These are phyloP conservation scores for Spinus olivaceus DNA, from an alignment of 2,797 vertebrate species.

Conservation along the genomic window DNA sequence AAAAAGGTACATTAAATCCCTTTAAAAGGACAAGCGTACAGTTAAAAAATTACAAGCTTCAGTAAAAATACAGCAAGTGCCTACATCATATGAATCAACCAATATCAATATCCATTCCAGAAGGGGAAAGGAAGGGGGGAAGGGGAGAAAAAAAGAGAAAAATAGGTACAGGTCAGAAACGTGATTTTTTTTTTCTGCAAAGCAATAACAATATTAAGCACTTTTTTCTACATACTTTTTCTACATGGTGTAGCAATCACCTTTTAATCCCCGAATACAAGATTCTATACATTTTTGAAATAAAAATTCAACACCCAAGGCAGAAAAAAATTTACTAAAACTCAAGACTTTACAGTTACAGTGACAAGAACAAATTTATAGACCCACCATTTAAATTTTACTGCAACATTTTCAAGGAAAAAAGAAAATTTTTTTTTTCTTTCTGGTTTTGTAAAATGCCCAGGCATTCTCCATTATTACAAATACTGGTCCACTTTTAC, in stretches of 20 bases:
- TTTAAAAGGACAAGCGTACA: slow-evolving; percentile 92
- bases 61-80: slow-evolving; percentile 93
- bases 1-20: slow-evolving; percentile 87
- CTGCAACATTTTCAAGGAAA: slow-evolving; percentile 91
- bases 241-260: slow-evolving; percentile 85
- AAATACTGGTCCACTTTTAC: slow-evolving; percentile 99
- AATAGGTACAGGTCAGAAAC: slow-evolving; percentile 92
- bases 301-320: slow-evolving; percentile 96
- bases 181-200: slow-evolving; percentile 84
- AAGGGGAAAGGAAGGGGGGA: slow-evolving; percentile 61
- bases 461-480: slow-evolving; percentile 99
- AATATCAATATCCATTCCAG: slow-evolving; percentile 92
- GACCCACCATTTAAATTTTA: slow-evolving; percentile 98
- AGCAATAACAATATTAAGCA: slow-evolving; percentile 86
- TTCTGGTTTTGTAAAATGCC: slow-evolving; percentile 96
- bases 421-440: slow-evolving; percentile 81
- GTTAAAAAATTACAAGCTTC: slow-evolving; percentile 94
- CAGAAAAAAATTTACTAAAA: slow-evolving; percentile 98
- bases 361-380: slow-evolving; percentile 98
- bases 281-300: slow-evolving; percentile 86
- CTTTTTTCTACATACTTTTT: slow-evolving; percentile 84
- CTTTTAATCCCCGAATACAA: slow-evolving; percentile 86
- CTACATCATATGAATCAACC: slow-evolving; percentile 95
- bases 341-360: slow-evolving; percentile 99
- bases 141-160: slow-evolving; percentile 76